These are phyloP conservation scores for Tachyglossus aculeatus DNA, from an alignment of 2,797 vertebrate genomes.

Conservation along the genomic window DNA sequence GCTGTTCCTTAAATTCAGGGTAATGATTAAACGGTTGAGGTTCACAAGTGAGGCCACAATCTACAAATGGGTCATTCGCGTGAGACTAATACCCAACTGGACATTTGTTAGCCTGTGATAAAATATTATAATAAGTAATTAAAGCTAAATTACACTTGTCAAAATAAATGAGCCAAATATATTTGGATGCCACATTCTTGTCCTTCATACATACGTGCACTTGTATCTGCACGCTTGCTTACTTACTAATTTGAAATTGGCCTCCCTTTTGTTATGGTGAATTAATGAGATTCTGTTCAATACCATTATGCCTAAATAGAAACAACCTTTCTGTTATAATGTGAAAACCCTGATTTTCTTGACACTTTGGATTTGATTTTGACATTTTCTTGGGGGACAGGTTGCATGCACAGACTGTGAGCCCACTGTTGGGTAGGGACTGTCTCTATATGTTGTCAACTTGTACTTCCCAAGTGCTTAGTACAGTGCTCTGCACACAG, in stretches of 20 bases:
- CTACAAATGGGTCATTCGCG: constrained; percentile 6
- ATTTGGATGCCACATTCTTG: not conserved
- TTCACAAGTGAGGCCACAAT: not conserved
- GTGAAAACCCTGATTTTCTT: not conserved
- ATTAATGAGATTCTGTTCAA: not conserved
- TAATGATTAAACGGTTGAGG: not conserved
- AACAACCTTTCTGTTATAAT: not conserved
- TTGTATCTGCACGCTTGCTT: not conserved
- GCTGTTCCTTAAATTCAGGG: not conserved
- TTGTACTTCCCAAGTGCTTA: too few relatives aligned
- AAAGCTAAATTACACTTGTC: not conserved
- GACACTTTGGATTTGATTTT: not conserved
- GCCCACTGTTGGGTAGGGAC: too few relatives aligned
- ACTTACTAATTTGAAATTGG: not conserved
- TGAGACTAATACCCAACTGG: not conserved
- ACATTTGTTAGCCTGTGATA: not conserved
- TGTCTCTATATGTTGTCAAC: too few relatives aligned
- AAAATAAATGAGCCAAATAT: not conserved
- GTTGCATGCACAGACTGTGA: too few relatives aligned
- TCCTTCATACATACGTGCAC: not conserved
- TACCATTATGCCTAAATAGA: not conserved
- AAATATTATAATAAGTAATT: not conserved
- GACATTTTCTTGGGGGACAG: not conserved
- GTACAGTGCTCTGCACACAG: too few relatives aligned
- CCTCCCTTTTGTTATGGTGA: not conserved